Base-by-base conservation (phyloP, 2,797 vertebrate species). In the Myripristis jacobus region DNA sequence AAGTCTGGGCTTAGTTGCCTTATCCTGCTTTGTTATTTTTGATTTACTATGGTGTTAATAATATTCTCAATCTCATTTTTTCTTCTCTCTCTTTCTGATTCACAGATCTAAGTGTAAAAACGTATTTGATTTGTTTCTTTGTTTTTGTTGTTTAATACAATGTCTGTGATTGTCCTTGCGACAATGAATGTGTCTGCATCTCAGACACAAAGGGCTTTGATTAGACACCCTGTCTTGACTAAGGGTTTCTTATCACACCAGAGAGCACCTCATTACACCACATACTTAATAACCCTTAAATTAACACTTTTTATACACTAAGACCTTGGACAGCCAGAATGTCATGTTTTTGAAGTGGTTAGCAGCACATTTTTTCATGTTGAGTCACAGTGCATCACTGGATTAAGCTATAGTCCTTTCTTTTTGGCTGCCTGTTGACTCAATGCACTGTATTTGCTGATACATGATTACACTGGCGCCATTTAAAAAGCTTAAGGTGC, bases 191-290 rank as follows among this genome's bases (percentile, higher is more conserved):
- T 18, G 57, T 34, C 19, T 9, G 48, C 53, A 25, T 15, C 25
- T 53, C 47, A 50, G 50, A 61, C 50, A 46, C 36, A 36, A 53
- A 25, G 22, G 12, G 50, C 43, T 50, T 7, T 34, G 52, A 55
- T 55, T 29, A 34, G 24, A 12, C 11, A 27, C 15, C 13, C 22
- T 75, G 51, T 66, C 73, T 68, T 75, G 68, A n/a, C 48, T 11
- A 62, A 7, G 29, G 6, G 22, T 15, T 52, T 74, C 29, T 60
- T 55, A 68, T 77, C 44, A 69, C 19, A 62, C 41, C 2, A 31
- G 70, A 65, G 79, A 65, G 31, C 27, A 69, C 12, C 38, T 74
- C 58, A 70, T 82, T 66, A 59, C 43, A 19, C 41, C 41, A 29
- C 21, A 11, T 55, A 46, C 25, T 58, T 63, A 60, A 59, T 62